These are phyloP conservation scores for Hemistola chrysoprasaria DNA, from an alignment of 2,888 invertebrate species.

Conservation along the genomic window DNA sequence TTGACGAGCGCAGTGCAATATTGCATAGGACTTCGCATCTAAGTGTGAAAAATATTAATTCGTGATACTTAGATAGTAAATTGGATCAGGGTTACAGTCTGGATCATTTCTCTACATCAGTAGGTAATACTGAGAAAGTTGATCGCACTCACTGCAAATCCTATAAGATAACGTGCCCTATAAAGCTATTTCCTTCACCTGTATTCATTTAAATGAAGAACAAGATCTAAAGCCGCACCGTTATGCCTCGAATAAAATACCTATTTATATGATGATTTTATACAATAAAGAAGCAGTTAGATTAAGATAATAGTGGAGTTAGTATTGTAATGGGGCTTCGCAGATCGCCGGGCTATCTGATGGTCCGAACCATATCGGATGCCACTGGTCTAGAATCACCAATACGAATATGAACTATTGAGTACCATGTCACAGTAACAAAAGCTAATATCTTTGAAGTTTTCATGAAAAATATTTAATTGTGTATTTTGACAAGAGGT, in stretches of 20 bases:
- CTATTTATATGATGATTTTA: conserved; percentile 59
- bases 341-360: conserved; percentile 58
- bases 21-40: no score
- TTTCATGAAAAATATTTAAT: not conserved
- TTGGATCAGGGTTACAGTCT: no score
- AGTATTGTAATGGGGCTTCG: conserved; percentile 46
- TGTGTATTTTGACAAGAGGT: conserved; percentile 1
- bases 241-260: conserved; percentile 43
- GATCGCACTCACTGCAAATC: no score
- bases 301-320: conserved; percentile 50
- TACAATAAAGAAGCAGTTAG: conserved; percentile 62
- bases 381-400: conserved; percentile 39
- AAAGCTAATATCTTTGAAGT: not conserved
- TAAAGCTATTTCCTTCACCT: not conserved
- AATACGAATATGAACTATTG: conserved; percentile 2
- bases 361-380: conserved; percentile 63
- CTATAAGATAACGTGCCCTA: no score
- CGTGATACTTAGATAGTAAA: no score
- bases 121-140: no score
- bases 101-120: no score
- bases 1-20: no score
- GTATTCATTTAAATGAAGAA: conserved; percentile 25
- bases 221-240: conserved; percentile 35
- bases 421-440: conserved; percentile 8
- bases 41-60: no score